Evolutionary conservation across 2,797 vertebrate genomes (phyloP), one percentile per base, ranked within the genome.

Genomic region (Cryptoblepharus egeriae): DNA sequence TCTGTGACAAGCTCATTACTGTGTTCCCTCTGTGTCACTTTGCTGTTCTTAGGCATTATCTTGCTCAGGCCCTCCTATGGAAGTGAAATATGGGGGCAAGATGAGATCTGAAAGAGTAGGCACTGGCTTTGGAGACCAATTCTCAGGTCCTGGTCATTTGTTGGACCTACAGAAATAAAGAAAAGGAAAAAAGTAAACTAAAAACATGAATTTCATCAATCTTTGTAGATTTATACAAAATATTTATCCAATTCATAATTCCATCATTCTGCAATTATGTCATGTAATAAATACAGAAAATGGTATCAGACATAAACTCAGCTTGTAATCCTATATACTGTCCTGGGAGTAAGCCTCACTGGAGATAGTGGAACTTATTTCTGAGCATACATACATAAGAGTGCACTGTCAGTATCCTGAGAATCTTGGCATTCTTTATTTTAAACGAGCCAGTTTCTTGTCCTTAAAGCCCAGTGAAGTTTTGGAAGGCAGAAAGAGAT

Each of bases 1-100:
- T 99, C 98, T 0, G 98, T 99, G 96, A 99, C 98, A 45, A 97
- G 97, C 91, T 99, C 98, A n/a, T 95, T 97, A 95, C 97, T 98
- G 93, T 98, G 97, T 93, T 99, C 98, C 39, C 95, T 93, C 95
- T 98, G 98, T 12, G 97, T 98, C 92, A 99, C 98, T 92, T 99
- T 99, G 95, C 98, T 99, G 95, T 97, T 98, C 94, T 99, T 99
- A 79, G 97, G 98, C 98, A 99, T 99, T 57, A 85, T 24, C n/a
- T 73, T 88, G 1, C 22, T 16, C 0, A 12, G 8, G 1, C 7
- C 85, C 88, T 91, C 83, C 90, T 0, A 4, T 20, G 79, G 88
- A n/a, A 1, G 74, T 65, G 71, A 1, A 0, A 3, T 24, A 24
- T 9, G 32, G 28, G 5, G 35, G 10, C 20, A 61, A 57, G 72